Conservation (phyloP, 2,888 invertebrate genomes). For the Parnassius smintheus region DNA sequence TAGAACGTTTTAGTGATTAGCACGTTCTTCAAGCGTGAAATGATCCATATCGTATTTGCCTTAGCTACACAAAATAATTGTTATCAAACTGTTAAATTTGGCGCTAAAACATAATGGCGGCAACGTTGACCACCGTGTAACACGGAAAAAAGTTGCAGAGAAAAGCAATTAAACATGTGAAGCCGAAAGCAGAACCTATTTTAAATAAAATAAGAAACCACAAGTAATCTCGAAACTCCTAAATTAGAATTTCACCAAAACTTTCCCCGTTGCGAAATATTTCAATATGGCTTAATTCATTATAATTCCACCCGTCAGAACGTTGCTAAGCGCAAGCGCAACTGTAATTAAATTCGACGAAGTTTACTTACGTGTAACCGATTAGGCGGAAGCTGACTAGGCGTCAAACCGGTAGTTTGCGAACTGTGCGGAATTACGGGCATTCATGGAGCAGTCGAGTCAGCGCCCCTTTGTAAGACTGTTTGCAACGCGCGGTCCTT, state of each 20-base stretch:
- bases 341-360: conserved; percentile 20
- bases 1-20: too few species aligned
- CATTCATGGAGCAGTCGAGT: conserved; percentile 34
- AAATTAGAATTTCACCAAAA: conserved; percentile 1
- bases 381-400: conserved; percentile 44
- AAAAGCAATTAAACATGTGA: too few species aligned
- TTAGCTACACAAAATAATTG: too few species aligned
- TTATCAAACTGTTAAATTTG: too few species aligned
- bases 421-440: conserved; percentile 48
- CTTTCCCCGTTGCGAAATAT: conserved; percentile 3
- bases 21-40: too few species aligned
- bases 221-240: too few species aligned
- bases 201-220: too few species aligned
- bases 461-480: conserved; percentile 8
- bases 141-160: too few species aligned
- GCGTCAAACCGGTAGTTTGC: conserved; percentile 42
- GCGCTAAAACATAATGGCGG: too few species aligned
- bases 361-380: conserved; percentile 29
- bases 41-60: too few species aligned
- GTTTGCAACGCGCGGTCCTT: conserved; percentile 4
- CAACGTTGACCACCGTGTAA: too few species aligned
- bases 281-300: conserved; percentile 16
- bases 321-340: conserved; percentile 14
- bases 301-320: conserved; percentile 12
- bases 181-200: too few species aligned